These are phyloP conservation scores for Hycleus phaleratus DNA, from an alignment of 1,140 invertebrate genomes.

Conservation along the genomic window DNA sequence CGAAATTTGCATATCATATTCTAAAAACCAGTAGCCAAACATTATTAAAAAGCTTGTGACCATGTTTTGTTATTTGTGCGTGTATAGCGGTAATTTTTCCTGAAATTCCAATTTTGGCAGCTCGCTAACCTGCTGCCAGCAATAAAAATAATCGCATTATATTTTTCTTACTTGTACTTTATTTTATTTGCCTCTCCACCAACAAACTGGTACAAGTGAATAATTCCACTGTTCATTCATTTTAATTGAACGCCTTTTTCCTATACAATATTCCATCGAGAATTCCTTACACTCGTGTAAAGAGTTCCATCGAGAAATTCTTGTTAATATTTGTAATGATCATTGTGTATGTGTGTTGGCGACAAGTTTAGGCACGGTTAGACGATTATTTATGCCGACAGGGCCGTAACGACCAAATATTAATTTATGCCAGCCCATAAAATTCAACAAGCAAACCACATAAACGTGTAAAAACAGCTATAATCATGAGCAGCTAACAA, in stretches of 20 bases:
- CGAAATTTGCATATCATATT: slow-evolving; percentile 16
- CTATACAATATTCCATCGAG: too few species aligned
- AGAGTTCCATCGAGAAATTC: too few species aligned
- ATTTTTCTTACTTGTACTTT: too few species aligned
- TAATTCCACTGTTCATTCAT: too few species aligned
- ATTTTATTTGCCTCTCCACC: too few species aligned
- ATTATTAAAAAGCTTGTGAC: neutral
- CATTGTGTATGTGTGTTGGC: neutral
- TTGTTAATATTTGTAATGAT: neutral
- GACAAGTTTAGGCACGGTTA: slow-evolving; percentile 14
- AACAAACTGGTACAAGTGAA: too few species aligned
- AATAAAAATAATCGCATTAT: neutral
- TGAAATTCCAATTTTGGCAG: slow-evolving; percentile 11
- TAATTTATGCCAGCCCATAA: slow-evolving; percentile 37
- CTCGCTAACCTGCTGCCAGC: neutral
- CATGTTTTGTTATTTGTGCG: neutral
- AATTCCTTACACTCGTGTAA: too few species aligned
- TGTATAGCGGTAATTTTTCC: slow-evolving; percentile 13
- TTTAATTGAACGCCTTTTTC: too few species aligned
- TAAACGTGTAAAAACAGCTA: slow-evolving; percentile 41
- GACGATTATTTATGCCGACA: slow-evolving; percentile 24
- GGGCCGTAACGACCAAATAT: slow-evolving; percentile 27
- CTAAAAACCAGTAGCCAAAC: slow-evolving; percentile 16
- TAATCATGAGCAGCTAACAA: slow-evolving; percentile 40
- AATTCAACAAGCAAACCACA: slow-evolving; percentile 38